phyloP scores from a whole-genome alignment of 2,797 vertebrate genomes.

The Poecilia picta region DNA sequence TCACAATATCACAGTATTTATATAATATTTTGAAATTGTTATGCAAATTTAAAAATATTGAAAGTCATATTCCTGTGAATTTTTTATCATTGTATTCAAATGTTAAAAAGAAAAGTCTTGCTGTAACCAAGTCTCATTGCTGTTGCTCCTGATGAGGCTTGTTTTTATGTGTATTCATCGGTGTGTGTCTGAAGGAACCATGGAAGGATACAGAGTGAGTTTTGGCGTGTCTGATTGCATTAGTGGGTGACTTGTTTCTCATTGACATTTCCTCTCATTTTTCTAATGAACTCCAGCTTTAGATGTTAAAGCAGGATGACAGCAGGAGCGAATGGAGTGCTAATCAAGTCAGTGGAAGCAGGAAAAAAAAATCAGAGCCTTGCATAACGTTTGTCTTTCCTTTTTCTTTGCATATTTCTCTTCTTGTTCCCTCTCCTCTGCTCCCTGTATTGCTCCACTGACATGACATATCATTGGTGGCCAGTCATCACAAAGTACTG shows the following conservation, averaged over 20 bases:
- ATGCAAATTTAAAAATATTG: too few relatives aligned
- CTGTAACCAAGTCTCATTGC: conserved; percentile 5
- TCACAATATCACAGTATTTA: neutral
- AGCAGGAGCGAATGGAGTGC: conserved; percentile 62
- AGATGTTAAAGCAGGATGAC: conserved; percentile 73
- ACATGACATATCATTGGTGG: conserved; percentile 75
- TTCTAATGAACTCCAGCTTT: conserved; percentile 73
- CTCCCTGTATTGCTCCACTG: conserved; percentile 27
- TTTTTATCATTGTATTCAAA: conserved; percentile 20
- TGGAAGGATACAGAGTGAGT: conserved; percentile 19
- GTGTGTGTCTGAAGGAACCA: neutral
- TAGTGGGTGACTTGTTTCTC: conserved; percentile 63
- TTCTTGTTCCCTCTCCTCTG: neutral
- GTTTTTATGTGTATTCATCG: conserved; percentile 6
- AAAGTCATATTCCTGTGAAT: neutral
- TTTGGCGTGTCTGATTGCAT: conserved; percentile 62
- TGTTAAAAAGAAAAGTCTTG: conserved; percentile 7
- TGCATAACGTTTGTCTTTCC: conserved; percentile 30
- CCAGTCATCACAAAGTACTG: conserved; percentile 55
- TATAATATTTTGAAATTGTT: neutral
- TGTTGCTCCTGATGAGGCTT: neutral
- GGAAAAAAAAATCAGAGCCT: conserved; percentile 7
- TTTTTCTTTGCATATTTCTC: conserved; percentile 5
- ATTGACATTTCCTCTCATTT: conserved; percentile 74
- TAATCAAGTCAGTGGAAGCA: conserved; percentile 70